Evolutionary conservation across 2,888 invertebrate species (phyloP).

Genomic region (Spilosoma lubricipeda): DNA sequence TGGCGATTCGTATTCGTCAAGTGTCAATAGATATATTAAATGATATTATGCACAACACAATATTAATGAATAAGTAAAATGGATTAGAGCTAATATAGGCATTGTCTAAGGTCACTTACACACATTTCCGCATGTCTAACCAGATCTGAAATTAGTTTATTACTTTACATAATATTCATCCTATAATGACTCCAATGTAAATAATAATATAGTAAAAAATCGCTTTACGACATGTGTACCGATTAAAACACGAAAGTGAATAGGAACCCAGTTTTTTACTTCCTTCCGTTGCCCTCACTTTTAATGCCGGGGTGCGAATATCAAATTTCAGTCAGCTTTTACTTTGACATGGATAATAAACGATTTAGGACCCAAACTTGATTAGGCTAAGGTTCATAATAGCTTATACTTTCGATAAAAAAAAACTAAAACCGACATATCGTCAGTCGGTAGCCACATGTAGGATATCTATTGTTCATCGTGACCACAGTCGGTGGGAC

Average conservation of each 20-base stretch:
- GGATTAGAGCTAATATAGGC: neutral
- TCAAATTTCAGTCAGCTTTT: conserved; percentile 75
- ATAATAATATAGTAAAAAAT: conserved; percentile 49
- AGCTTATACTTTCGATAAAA: conserved; percentile 45
- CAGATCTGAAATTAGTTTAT: neutral
- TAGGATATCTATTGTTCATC: conserved; percentile 74
- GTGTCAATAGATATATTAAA: no score
- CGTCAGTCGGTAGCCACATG: conserved; percentile 84
- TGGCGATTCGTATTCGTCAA: no score
- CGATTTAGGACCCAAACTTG: conserved; percentile 37
- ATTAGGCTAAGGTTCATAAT: conserved; percentile 50
- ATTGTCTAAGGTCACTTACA: neutral
- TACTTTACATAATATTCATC: conserved; percentile 18
- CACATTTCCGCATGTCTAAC: neutral
- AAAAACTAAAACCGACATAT: conserved; percentile 59
- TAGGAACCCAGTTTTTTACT: conserved; percentile 81
- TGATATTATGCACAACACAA: no score
- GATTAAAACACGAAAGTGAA: conserved; percentile 82
- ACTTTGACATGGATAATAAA: conserved; percentile 17
- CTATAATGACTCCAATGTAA: conserved; percentile 35
- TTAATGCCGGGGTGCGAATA: conserved; percentile 81
- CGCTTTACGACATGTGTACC: conserved; percentile 71
- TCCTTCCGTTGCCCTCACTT: conserved; percentile 85
- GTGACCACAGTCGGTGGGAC: conserved; percentile 75
- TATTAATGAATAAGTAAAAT: neutral